Base-by-base conservation (phyloP, 2,113 vertebrate genomes). In the Cyanistes caeruleus region DNA sequence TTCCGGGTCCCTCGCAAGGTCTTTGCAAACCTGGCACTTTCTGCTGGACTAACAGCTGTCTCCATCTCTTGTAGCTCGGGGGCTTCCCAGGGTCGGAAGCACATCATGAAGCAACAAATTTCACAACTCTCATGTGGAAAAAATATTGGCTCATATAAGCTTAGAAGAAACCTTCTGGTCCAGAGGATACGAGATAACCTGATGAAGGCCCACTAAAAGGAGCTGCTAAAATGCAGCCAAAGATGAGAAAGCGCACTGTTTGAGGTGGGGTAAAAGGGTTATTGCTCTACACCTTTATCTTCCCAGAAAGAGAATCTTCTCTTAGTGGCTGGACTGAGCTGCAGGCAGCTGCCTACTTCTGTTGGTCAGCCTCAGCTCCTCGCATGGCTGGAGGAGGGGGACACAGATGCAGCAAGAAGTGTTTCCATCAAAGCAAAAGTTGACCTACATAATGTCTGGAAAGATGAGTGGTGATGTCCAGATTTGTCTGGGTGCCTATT, bases 11-110 rank as follows among this genome's bases (percentile, higher is more conserved):
- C 53, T 74, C 31, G 11, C 65, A 89, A 89, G 69, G 84, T 77
- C 91, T 96, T 82, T 2, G 0, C 78, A 96, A 95, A 94, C 82
- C 90, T 96, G 94, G 89, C 95, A 94, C 84, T 81, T 96, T 94
- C 84, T 93, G 24, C 65, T 82, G 89, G 65, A 72, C 87, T 97
- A 96, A 77, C 97, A 97, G 95, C 93, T 97, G 97, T 91, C 95
- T 97, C 55, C 10, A 9, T 80, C 81, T 94, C 65, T 82, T 58
- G 58, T 80, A 87, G 89, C 92, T 96, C 76, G 90, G 87, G 73
- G 93, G 79, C 69, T 94, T 89, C 68, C 79, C 4, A 7, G 79
- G 89, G 82, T 97, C 92, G 95, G 90, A 95, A 89, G 39, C 75
- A 91, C 68, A 95, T 93, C 81, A 87, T 58, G 81, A 95, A 92